phyloP scores from a whole-genome alignment of 2,888 invertebrate genomes.

The Metopia argyrocephala region DNA sequence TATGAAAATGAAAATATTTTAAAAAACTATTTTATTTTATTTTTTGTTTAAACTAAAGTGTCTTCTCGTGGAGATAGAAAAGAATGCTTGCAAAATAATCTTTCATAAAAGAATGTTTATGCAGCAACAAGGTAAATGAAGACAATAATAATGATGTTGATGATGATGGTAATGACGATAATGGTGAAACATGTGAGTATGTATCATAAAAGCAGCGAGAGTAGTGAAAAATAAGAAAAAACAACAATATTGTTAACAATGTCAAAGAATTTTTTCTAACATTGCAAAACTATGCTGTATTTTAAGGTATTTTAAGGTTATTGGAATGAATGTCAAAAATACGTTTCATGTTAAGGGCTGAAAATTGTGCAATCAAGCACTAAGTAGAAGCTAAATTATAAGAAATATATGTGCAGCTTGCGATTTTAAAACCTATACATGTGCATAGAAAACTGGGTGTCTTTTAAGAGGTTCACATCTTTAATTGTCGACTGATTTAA shows the following conservation, averaged over 20 bases:
- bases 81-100: not conserved
- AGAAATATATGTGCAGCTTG: too few relatives aligned
- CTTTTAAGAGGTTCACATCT: too few relatives aligned
- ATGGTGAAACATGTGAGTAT: too few relatives aligned
- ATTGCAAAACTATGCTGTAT: not conserved
- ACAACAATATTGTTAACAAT: constrained; percentile 27
- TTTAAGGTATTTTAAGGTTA: not conserved
- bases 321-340: not conserved
- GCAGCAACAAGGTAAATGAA: constrained; percentile 31
- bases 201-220: constrained; percentile 2
- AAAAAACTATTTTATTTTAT: constrained; percentile 44
- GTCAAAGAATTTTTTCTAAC: not conserved
- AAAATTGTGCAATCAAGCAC: not conserved
- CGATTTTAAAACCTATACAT: too few relatives aligned
- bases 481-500: too few relatives aligned
- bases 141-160: not conserved
- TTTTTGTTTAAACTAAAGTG: not conserved
- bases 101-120: constrained; percentile 5
- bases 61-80: not conserved
- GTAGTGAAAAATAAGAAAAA: not conserved
- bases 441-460: too few relatives aligned
- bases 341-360: not conserved
- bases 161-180: not conserved
- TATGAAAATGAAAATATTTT: constrained; percentile 12
- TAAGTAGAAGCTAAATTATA: not conserved